Base-by-base conservation (phyloP, 2,888 invertebrate genomes). In the Callosobruchus maculatus region DNA sequence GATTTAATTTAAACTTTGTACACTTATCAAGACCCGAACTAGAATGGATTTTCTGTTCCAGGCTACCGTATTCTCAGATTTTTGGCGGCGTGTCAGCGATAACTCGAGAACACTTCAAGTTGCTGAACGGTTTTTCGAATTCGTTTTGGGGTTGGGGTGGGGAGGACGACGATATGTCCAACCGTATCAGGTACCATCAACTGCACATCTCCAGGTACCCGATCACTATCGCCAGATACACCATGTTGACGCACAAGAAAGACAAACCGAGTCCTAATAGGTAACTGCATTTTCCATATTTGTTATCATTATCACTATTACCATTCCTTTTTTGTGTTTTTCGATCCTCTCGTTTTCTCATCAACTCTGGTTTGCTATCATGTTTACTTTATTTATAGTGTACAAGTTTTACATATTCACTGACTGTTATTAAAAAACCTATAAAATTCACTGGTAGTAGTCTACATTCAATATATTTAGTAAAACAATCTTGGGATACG, bases 111-210 rank as follows among this genome's bases (percentile, higher is more conserved):
- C 98, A 99, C 84, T 96, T 98, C 86, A 89, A 91, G 73, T 90
- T 92, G 77, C 94, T 98, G 21, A 99, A 99, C 87, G 97, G 97
- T 1, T 97, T 96, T 89, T 95, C 95, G 73, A 97, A 97, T 86
- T 93, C 94, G 76, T 99, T 95, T 87, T 98, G 97, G 95, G 98
- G 98, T 20, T 98, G 98, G 98, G 99, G 98, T 13, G 98, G 96
- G 0, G 98, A 99, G 87, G 98, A 99, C 86, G 98, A 98, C 84
- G 98, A 98, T 84, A 96, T 98, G 95, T 93, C 94, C 67, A 94
- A 94, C 86, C 86, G 90, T 67, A 89, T 90, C 72, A 91, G 92
- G 82, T 93, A 92, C 85, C 92, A 92, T 81, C 94, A 95, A 78
- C 92, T 95, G 78, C 95, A 95, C 86, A 95, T 99, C 86, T 94